Evolutionary conservation across 2,797 vertebrate species (phyloP).

Genomic region (Clarias laeviceps): DNA sequence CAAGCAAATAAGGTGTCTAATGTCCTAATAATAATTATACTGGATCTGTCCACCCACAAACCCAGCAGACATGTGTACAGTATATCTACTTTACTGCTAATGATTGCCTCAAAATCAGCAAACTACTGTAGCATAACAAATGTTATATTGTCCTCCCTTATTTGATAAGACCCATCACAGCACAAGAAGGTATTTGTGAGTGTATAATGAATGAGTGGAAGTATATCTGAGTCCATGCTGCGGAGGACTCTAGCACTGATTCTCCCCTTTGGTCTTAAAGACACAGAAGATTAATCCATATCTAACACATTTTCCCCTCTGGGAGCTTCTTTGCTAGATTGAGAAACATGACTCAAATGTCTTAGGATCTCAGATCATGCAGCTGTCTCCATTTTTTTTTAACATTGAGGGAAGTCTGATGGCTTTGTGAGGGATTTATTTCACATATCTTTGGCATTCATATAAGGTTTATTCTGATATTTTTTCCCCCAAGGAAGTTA

Average conservation of each 20-base stretch:
- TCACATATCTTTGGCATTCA: slow-evolving; percentile 15
- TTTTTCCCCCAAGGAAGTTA: slow-evolving; percentile 10
- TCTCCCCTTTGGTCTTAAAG: slow-evolving; percentile 47
- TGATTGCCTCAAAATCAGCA: background rate
- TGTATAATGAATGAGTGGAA: slow-evolving; percentile 13
- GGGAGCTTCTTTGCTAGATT: slow-evolving; percentile 41
- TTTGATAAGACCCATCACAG: background rate
- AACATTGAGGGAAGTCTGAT: slow-evolving; percentile 11
- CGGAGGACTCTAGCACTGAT: slow-evolving; percentile 29
- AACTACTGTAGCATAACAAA: background rate
- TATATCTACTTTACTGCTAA: background rate
- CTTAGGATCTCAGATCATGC: slow-evolving; percentile 36
- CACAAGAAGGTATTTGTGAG: background rate
- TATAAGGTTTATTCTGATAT: slow-evolving; percentile 28
- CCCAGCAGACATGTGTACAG: background rate
- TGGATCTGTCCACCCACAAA: background rate
- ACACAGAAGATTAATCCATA: slow-evolving; percentile 55
- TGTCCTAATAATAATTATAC: background rate
- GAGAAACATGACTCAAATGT: slow-evolving; percentile 48
- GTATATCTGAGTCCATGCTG: slow-evolving; percentile 20
- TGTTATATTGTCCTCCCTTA: background rate
- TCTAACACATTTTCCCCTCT: slow-evolving; percentile 45
- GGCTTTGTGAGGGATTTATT: slow-evolving; percentile 32
- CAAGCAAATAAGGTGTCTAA: background rate
- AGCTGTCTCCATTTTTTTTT: slow-evolving; percentile 17